Conservation (phyloP, 2,797 vertebrate species). For the Alectoris magna region DNA sequence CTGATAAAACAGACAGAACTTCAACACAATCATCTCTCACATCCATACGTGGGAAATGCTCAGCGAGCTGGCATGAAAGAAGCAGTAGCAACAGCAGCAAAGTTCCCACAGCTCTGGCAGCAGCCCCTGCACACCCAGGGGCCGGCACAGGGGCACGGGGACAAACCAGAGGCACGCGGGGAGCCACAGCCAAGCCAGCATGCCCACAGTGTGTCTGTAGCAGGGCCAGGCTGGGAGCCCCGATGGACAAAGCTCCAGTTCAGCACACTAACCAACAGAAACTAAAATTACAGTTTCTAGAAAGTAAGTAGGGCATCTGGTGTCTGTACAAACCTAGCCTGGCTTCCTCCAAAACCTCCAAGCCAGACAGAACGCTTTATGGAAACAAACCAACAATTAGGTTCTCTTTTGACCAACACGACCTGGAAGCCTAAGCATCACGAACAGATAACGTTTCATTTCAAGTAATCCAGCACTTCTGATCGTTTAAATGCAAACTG, state of each 20-base stretch:
- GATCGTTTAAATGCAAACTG: background rate
- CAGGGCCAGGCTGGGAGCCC: background rate
- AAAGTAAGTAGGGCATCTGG: background rate
- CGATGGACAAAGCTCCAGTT: background rate
- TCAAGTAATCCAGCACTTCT: background rate
- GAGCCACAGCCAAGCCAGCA: rapidly evolving
- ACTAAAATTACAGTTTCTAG: slow-evolving; percentile 24
- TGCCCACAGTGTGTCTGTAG: background rate
- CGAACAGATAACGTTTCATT: background rate
- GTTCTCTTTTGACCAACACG: background rate
- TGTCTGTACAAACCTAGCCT: background rate
- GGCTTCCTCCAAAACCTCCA: background rate
- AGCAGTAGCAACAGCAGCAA: background rate
- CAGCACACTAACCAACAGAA: background rate
- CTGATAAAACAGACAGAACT: rapidly evolving
- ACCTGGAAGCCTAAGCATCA: background rate
- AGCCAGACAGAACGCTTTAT: background rate
- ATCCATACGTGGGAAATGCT: background rate
- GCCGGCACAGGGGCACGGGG: rapidly evolving
- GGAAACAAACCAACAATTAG: slow-evolving; percentile 1
- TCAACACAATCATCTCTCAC: background rate
- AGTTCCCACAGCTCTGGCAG: background rate
- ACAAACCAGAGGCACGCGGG: background rate
- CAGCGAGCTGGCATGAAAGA: background rate
- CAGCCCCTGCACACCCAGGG: background rate